Percentiles rank a stretch among this genome's conserved stretches.
These are phyloP conservation scores for Brachionus asplanchnoidis DNA, from an alignment of 1,140 invertebrate species.

Conservation along the genomic window DNA sequence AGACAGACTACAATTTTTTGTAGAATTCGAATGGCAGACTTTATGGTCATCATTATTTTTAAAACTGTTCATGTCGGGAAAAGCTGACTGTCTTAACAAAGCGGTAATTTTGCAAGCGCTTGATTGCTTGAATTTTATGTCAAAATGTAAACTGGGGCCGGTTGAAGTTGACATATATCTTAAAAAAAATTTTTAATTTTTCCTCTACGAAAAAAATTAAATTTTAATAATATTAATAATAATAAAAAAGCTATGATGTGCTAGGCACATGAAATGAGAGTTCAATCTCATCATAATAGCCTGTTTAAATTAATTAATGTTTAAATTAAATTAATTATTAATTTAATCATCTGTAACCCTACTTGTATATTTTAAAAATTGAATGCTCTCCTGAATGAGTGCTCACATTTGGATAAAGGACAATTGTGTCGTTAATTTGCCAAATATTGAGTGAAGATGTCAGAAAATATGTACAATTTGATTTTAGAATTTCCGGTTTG, in stretches of 20 bases:
- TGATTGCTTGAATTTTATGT: conserved; percentile 18
- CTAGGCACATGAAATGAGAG: no score
- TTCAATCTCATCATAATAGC: no score
- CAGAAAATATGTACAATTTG: conserved; percentile 28
- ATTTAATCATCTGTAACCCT: no score
- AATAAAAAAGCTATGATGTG: no score
- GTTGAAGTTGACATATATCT: conserved; percentile 22
- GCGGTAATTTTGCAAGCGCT: neutral
- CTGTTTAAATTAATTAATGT: no score
- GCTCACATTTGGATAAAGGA: neutral
- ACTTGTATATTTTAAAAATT: conserved; percentile 37
- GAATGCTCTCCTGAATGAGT: neutral
- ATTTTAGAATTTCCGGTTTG: conserved; percentile 15
- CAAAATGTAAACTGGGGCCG: neutral
- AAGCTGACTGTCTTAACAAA: conserved; percentile 23
- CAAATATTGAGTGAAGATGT: conserved; percentile 27
- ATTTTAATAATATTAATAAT: no score
- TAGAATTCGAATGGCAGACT: neutral
- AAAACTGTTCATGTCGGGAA: conserved; percentile 32
- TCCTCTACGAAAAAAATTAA: neutral
- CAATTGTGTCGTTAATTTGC: conserved; percentile 34
- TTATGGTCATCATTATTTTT: conserved; percentile 3
- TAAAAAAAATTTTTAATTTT: neutral
- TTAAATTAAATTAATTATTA: no score
- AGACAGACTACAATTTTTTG: conserved; percentile 6